Conservation (phyloP, 2,113 vertebrate genomes). For the Mormoops blainvillei region DNA sequence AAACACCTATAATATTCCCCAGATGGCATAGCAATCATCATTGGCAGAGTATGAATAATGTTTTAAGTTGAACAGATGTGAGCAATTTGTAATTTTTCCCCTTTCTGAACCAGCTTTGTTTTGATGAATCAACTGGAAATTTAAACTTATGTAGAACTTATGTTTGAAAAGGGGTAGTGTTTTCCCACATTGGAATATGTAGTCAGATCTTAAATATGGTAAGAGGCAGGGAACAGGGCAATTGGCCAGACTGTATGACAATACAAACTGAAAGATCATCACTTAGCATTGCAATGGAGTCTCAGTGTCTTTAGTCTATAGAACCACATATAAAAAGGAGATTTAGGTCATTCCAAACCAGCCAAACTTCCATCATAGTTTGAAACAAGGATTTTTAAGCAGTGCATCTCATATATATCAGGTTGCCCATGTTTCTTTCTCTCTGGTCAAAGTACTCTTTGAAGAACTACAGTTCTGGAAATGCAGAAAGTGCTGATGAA, state of each 20-base stretch:
- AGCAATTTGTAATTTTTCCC: conserved; percentile 50
- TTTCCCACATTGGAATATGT: conserved; percentile 39
- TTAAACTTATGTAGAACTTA: conserved; percentile 42
- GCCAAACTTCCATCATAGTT: background rate
- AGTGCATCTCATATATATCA: background rate
- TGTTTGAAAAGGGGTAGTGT: conserved; percentile 28
- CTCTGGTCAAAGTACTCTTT: background rate
- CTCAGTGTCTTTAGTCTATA: background rate
- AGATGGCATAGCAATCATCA: conserved; percentile 34
- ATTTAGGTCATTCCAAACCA: background rate
- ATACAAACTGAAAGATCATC: background rate
- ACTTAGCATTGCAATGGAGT: background rate
- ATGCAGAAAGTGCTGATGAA: background rate
- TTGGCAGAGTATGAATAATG: conserved; percentile 46
- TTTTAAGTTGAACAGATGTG: conserved; percentile 57
- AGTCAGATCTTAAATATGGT: background rate
- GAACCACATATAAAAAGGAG: background rate
- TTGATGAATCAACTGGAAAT: conserved; percentile 61
- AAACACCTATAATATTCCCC: background rate
- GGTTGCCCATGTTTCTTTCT: background rate
- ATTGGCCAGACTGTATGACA: background rate
- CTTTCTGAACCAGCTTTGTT: conserved; percentile 61
- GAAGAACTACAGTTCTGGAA: background rate
- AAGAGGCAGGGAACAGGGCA: background rate
- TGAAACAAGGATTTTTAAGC: background rate